Conservation (phyloP, 2,888 invertebrate genomes). For the Athalia circularis region DNA sequence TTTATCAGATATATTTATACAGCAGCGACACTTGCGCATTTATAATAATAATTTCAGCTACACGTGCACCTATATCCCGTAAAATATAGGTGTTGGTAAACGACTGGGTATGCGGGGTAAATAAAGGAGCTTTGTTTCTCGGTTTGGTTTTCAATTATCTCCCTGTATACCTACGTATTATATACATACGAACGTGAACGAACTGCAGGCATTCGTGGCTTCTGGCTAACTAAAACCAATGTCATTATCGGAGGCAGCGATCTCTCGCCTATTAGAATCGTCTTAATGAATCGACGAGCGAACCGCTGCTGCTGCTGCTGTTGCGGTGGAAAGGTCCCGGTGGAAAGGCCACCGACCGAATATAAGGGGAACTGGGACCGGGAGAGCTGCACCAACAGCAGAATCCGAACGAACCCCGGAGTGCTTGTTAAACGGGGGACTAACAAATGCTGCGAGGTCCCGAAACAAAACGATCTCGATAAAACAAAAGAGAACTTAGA, state of each 20-base stretch:
- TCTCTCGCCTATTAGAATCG: constrained; percentile 50
- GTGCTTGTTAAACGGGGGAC: constrained; percentile 57
- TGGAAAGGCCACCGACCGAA: constrained; percentile 43
- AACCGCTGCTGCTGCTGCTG: no score
- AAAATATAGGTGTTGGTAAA: no score
- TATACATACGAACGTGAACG: constrained; percentile 21
- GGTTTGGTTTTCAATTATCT: constrained; percentile 45
- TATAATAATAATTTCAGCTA: no score
- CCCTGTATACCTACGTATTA: constrained; percentile 52
- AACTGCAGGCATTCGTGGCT: constrained; percentile 35
- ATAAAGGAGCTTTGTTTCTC: constrained; percentile 42
- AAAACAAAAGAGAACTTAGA: constrained; percentile 51
- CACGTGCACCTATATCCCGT: no score
- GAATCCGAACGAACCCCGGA: constrained; percentile 29
- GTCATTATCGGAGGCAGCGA: constrained; percentile 44
- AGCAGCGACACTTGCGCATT: no score
- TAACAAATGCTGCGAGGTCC: constrained; percentile 54
- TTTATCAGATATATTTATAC: no score
- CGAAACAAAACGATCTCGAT: constrained; percentile 56
- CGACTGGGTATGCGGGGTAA: not conserved
- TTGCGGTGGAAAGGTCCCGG: constrained; percentile 39
- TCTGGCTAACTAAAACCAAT: constrained; percentile 41
- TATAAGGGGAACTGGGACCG: not conserved
- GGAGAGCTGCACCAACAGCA: not conserved
- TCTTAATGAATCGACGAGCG: constrained; percentile 48